phyloP scores from a whole-genome alignment of 2,888 invertebrate species.

The Dolomedes plantarius region DNA sequence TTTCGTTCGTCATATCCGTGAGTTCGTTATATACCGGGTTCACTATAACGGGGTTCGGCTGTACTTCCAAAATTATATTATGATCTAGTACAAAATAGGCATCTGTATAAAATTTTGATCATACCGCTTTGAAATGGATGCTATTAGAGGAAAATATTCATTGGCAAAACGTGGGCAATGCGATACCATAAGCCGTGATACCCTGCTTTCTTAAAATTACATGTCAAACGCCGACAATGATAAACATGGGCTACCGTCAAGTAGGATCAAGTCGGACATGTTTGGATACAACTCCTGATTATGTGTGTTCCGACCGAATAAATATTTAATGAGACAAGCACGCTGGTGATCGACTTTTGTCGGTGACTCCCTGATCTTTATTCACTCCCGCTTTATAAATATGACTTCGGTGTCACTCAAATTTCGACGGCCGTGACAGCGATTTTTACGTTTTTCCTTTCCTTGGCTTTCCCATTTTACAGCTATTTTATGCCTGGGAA shows the following conservation, averaged over 20 bases:
- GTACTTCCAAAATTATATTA: no score
- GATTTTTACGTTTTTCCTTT: constrained; percentile 27
- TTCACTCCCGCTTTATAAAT: constrained; percentile 34
- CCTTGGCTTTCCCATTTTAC: constrained; percentile 7
- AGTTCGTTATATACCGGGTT: no score
- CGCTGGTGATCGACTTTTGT: neutral
- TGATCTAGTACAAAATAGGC: no score
- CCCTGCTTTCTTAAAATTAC: no score
- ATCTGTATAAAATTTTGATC: no score
- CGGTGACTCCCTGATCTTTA: neutral
- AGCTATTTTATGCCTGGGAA: constrained; percentile 9
- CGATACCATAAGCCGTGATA: no score
- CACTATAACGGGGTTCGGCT: no score
- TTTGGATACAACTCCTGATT: neutral
- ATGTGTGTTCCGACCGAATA: neutral
- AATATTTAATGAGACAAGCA: neutral
- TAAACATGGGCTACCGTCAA: neutral
- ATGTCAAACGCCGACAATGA: neutral
- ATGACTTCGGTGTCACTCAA: constrained; percentile 67
- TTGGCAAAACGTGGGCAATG: no score
- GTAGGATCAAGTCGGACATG: neutral
- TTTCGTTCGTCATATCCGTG: no score
- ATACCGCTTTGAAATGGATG: no score
- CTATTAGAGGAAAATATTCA: no score
- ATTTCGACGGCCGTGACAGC: constrained; percentile 66